Conservation (phyloP, 2,797 vertebrate genomes). For the Galaxias olidus region DNA sequence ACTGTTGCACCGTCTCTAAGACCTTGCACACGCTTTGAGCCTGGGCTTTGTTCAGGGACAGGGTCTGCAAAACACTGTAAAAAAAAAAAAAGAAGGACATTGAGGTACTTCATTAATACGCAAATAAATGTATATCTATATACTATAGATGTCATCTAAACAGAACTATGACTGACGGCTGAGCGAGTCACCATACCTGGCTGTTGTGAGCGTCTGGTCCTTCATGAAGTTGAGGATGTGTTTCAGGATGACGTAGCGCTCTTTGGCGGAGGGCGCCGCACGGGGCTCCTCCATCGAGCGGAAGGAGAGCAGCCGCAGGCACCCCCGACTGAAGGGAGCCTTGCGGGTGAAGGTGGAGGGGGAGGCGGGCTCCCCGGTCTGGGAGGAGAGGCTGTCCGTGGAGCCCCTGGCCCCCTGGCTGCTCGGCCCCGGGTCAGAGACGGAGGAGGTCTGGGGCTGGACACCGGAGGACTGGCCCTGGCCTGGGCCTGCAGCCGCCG, state of each 20-base stretch:
- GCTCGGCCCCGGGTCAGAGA: conserved; percentile 46
- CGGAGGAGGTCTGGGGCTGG: conserved; percentile 45
- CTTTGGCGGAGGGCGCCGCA: conserved; percentile 82
- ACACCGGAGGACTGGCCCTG: conserved; percentile 29
- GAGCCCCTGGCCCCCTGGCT: conserved; percentile 61
- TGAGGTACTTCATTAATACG: no score
- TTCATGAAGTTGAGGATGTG: conserved; percentile 90
- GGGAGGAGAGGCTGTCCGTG: conserved; percentile 69
- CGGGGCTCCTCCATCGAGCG: conserved; percentile 89
- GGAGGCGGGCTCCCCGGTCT: conserved; percentile 75
- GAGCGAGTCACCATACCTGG: conserved; percentile 65
- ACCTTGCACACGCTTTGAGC: conserved; percentile 86
- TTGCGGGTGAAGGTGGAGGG: conserved; percentile 83
- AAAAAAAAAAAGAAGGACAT: conserved; percentile 17
- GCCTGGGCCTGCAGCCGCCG: conserved; percentile 11
- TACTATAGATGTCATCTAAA: background rate
- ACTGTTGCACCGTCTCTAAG: conserved; percentile 84
- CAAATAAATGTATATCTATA: background rate
- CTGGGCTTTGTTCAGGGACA: conserved; percentile 89
- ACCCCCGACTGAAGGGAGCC: conserved; percentile 83
- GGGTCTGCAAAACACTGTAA: conserved; percentile 87
- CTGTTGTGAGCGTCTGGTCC: conserved; percentile 87
- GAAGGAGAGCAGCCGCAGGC: conserved; percentile 92
- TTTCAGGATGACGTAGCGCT: conserved; percentile 87
- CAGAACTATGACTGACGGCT: background rate